A percentile compares a stretch with the other conserved stretches of the same genome.
Evolutionary conservation across 2,797 vertebrate species (phyloP).

Genomic region (Channa striata): DNA sequence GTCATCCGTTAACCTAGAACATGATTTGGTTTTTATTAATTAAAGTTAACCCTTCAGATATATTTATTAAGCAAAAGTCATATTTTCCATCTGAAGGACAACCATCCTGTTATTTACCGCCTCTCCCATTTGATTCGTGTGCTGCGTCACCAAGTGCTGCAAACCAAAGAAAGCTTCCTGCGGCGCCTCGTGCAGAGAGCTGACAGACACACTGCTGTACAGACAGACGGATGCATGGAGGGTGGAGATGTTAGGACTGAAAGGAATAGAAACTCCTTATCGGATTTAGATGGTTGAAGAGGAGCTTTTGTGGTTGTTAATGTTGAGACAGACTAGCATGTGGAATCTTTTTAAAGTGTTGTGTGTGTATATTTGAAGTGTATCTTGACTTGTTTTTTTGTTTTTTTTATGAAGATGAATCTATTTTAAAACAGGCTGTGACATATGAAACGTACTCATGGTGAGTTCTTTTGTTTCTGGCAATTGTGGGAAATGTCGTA

Average conservation of each 20-base stretch:
- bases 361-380: constrained; percentile 78
- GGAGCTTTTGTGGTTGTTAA: background rate
- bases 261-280: background rate
- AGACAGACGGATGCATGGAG: background rate
- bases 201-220: constrained; percentile 34
- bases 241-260: background rate
- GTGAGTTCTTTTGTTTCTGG: constrained; percentile 40
- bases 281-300: background rate
- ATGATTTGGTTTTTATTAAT: no score
- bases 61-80: no score
- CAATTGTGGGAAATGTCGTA: constrained; percentile 46
- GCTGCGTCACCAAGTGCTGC: constrained; percentile 36
- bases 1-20: no score
- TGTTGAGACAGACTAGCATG: background rate
- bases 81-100: no score
- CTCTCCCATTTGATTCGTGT: constrained; percentile 37
- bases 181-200: constrained; percentile 23
- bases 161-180: constrained; percentile 69
- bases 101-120: background rate
- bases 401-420: constrained; percentile 45
- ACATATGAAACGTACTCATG: constrained; percentile 16
- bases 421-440: constrained; percentile 36
- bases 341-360: constrained; percentile 37
- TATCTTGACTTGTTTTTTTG: constrained; percentile 11
- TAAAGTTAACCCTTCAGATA: no score